Percentiles rank a stretch among this genome's conserved stretches.
Conservation (phyloP, 2,797 vertebrate genomes). For the Pangasius djambal region DNA sequence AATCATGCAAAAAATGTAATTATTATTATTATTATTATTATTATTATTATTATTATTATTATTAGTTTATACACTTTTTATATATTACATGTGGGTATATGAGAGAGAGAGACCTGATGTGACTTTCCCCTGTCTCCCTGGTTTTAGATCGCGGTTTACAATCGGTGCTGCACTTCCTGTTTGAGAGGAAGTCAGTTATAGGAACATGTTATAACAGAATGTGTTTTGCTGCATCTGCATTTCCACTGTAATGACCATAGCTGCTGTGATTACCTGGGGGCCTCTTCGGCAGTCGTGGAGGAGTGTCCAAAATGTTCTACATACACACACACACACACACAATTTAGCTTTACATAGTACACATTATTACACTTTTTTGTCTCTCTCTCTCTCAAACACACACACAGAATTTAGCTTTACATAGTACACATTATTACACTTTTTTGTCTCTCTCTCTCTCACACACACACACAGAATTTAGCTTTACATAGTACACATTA, state of each 20-base stretch:
- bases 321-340: not conserved
- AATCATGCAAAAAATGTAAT: not conserved
- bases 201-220: constrained; percentile 13
- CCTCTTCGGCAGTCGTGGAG: constrained; percentile 32
- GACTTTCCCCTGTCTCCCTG: constrained; percentile 60
- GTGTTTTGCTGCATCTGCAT: not conserved
- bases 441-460: not conserved
- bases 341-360: not conserved
- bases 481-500: too few relatives aligned
- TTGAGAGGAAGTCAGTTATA: constrained; percentile 11
- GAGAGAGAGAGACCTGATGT: constrained; percentile 57
- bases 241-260: not conserved
- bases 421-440: too few relatives aligned
- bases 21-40: not conserved
- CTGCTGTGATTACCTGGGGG: constrained; percentile 34
- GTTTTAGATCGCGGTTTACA: constrained; percentile 73
- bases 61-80: not conserved
- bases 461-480: too few relatives aligned
- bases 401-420: too few relatives aligned
- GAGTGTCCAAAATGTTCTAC: constrained; percentile 20
- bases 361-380: not conserved
- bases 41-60: not conserved
- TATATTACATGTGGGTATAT: not conserved
- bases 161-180: constrained; percentile 62
- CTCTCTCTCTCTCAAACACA: not conserved